Percentiles rank a stretch among this genome's conserved stretches.
Evolutionary conservation across 2,113 vertebrate genomes (phyloP).

Genomic region (Melozone crissalis): DNA sequence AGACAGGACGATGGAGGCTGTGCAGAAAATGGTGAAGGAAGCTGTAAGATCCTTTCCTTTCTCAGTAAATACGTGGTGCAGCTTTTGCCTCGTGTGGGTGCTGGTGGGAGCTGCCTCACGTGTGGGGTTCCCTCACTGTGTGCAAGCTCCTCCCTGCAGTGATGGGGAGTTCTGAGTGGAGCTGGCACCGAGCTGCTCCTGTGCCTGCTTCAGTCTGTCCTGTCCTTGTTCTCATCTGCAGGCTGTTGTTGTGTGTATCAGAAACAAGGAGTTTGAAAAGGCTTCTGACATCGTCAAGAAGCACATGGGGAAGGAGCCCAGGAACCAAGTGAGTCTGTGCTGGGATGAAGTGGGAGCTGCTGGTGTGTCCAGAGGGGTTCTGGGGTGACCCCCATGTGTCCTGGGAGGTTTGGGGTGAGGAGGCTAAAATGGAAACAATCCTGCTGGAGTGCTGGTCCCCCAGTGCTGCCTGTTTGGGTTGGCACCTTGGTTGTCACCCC

Average conservation of each 20-base stretch:
- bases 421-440: not conserved
- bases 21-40: constrained; percentile 83
- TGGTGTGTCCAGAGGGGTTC: not conserved
- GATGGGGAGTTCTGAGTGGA: rapidly evolving
- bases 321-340: constrained; percentile 76
- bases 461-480: rapidly evolving
- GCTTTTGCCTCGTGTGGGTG: rapidly evolving
- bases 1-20: constrained; percentile 65
- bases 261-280: constrained; percentile 81
- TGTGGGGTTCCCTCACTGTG: rapidly evolving
- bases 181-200: not conserved
- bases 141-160: rapidly evolving
- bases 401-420: not conserved
- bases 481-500: not conserved
- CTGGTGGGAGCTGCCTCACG: rapidly evolving
- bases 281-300: constrained; percentile 80
- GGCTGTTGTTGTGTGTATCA: constrained; percentile 85
- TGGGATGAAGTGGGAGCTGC: not conserved
- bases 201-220: not conserved
- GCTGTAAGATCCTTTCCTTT: constrained; percentile 69
- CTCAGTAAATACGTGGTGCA: rapidly evolving
- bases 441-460: not conserved
- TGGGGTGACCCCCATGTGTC: too few species aligned
- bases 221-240: constrained; percentile 46
- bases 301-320: constrained; percentile 74